Evolutionary conservation across 2,113 vertebrate genomes (phyloP), one percentile per base, ranked within the genome.

Genomic region (Sturnira hondurensis): DNA sequence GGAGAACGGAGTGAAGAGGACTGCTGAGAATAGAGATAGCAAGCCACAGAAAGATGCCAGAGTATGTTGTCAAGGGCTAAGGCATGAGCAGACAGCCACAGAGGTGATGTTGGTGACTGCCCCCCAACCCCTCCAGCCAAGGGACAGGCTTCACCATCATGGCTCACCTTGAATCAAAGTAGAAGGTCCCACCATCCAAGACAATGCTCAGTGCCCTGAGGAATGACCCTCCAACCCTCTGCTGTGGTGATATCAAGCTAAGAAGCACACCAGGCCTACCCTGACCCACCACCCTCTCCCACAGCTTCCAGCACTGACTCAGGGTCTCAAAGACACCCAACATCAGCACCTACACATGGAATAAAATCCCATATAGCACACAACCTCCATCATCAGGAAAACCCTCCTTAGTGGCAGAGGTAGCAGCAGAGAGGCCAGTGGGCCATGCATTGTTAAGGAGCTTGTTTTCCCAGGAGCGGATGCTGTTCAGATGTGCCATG

Each of bases 401-500:
- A 45, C 3, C 50, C 43, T 93, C 93, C 84, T 93, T 94, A 91
- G 89, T 41, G 2, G 58, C 9, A 5, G 56, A 56, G 73, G 92
- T 61, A 86, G n/a, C 17, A 22, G 28, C 22, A 45, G 84, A 89
- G 73, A 83, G 96, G 54, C 96, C 94, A 26, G 82, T 17, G 5
- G 82, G 71, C 31, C 19, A 1, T 38, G 7, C 4, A 0, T 78
- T 90, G 93, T 97, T 80, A 80, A 80, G 92, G 78, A 91, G 81
- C 94, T 96, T 87, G 95, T 97, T 97, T 96, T 85, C 97, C 95
- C 36, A n/a, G 87, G 96, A 96, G 92, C 95, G 2, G 6, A 22
- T 13, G 13, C 92, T 68, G 76, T 86, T 98, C 93, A 85, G 84
- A 94, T 95, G 92, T 87, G 90, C 96, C 93, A 13, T 96, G 96